These are phyloP conservation scores for Acanthosepion esculentum DNA, from an alignment of 2,888 invertebrate genomes.

Conservation along the genomic window DNA sequence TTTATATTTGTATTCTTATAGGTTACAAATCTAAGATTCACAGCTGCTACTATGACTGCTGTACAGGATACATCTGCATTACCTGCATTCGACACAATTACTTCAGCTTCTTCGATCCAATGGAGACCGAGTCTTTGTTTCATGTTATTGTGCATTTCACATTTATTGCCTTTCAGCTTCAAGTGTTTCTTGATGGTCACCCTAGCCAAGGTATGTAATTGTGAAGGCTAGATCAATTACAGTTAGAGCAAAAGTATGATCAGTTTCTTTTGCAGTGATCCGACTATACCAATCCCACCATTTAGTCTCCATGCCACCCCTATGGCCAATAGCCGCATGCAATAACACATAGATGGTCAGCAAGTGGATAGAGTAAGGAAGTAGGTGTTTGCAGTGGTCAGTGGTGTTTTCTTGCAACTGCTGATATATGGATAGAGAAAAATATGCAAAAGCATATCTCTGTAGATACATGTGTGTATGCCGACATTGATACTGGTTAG, in stretches of 20 bases:
- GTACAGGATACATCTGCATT: background rate
- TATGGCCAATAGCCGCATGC: background rate
- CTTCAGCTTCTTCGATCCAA: background rate
- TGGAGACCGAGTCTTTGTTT: background rate
- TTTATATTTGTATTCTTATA: no score
- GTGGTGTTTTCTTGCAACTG: background rate
- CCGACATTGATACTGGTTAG: background rate
- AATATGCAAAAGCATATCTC: background rate
- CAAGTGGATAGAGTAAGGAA: background rate
- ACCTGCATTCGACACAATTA: background rate
- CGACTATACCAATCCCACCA: background rate
- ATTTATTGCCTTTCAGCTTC: background rate
- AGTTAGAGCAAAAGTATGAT: background rate
- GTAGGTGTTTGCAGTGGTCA: background rate
- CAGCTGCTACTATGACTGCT: no score
- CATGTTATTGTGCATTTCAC: background rate
- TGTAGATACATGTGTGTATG: background rate
- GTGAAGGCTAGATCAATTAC: background rate
- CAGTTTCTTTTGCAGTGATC: background rate
- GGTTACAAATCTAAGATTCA: no score
- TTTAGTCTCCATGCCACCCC: background rate
- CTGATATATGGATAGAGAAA: background rate
- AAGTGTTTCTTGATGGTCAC: conserved; percentile 9
- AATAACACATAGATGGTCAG: background rate
- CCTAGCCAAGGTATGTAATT: conserved; percentile 21